Percentiles rank a stretch among this genome's conserved stretches.
Conservation (phyloP, 2,888 invertebrate genomes). For the Tryphoninae sp. region DNA sequence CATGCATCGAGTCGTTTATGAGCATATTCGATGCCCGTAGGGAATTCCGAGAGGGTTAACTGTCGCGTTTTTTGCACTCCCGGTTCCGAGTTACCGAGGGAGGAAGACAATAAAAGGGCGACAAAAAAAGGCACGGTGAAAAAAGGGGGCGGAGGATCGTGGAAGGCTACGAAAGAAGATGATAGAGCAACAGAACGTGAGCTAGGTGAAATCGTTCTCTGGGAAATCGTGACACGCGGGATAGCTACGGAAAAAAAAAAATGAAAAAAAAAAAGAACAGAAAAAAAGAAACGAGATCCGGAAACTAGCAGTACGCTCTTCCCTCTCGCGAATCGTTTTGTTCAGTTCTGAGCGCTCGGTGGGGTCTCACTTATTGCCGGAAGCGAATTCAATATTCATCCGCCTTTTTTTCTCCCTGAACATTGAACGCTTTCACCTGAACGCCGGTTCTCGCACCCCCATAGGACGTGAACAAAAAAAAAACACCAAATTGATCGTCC, state of each 20-base stretch:
- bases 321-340: constrained; percentile 12
- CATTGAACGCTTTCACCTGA: constrained; percentile 41
- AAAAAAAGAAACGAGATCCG: constrained; percentile 14
- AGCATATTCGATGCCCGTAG: constrained; percentile 63
- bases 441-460: constrained; percentile 23
- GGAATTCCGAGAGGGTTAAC: constrained; percentile 64
- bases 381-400: constrained; percentile 52
- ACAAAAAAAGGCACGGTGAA: neutral
- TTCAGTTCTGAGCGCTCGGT: constrained; percentile 5
- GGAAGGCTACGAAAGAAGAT: constrained; percentile 42
- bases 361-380: constrained; percentile 50
- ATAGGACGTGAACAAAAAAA: constrained; percentile 23
- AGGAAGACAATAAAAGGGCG: constrained; percentile 37
- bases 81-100: neutral
- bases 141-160: constrained; percentile 17
- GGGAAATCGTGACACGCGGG: constrained; percentile 23
- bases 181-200: constrained; percentile 46
- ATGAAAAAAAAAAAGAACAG: constrained; percentile 15
- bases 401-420: constrained; percentile 39
- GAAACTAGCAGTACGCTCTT: constrained; percentile 31
- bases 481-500: constrained; percentile 33
- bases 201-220: constrained; percentile 45
- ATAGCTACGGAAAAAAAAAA: constrained; percentile 20
- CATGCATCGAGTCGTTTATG: constrained; percentile 66
- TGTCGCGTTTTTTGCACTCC: constrained; percentile 62